Evolutionary conservation across 2,888 invertebrate species (phyloP).

Genomic region (Carterocephalus palaemon): DNA sequence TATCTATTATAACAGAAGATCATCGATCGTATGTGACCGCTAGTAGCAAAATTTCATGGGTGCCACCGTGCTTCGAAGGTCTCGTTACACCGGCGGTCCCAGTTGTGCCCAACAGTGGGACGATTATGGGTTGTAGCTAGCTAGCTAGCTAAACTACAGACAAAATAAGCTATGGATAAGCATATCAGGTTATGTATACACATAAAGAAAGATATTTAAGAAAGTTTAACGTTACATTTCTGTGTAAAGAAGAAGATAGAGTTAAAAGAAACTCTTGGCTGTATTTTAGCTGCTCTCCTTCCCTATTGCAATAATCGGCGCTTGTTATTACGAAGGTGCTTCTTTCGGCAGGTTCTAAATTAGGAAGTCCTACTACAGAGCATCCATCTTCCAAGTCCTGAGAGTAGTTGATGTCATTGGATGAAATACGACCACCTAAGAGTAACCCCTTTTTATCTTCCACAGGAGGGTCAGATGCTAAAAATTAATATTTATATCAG

Average conservation of each 20-base stretch:
- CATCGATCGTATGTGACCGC: no score
- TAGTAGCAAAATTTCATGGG: no score
- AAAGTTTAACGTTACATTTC: constrained; percentile 40
- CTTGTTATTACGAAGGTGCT: constrained; percentile 61
- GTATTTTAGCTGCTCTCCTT: constrained; percentile 59
- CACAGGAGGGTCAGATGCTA: constrained; percentile 55
- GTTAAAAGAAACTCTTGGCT: constrained; percentile 68
- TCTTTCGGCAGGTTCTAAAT: constrained; percentile 44
- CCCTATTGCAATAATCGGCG: constrained; percentile 64
- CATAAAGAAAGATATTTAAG: no score
- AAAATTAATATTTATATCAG: constrained; percentile 9
- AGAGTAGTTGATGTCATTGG: constrained; percentile 58
- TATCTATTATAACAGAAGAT: no score
- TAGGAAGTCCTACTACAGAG: constrained; percentile 45
- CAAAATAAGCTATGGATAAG: no score
- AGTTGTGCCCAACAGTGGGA: no score
- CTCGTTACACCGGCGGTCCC: no score
- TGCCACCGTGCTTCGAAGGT: no score
- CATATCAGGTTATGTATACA: no score
- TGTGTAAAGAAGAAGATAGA: constrained; percentile 52
- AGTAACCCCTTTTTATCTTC: constrained; percentile 55
- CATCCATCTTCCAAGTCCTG: constrained; percentile 66
- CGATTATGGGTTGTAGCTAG: no score
- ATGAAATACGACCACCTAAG: constrained; percentile 60
- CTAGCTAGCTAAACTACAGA: no score